Percentiles rank a stretch among this genome's conserved stretches.
These are phyloP conservation scores for Belgica antarctica DNA, from an alignment of 2,888 invertebrate genomes.

Conservation along the genomic window DNA sequence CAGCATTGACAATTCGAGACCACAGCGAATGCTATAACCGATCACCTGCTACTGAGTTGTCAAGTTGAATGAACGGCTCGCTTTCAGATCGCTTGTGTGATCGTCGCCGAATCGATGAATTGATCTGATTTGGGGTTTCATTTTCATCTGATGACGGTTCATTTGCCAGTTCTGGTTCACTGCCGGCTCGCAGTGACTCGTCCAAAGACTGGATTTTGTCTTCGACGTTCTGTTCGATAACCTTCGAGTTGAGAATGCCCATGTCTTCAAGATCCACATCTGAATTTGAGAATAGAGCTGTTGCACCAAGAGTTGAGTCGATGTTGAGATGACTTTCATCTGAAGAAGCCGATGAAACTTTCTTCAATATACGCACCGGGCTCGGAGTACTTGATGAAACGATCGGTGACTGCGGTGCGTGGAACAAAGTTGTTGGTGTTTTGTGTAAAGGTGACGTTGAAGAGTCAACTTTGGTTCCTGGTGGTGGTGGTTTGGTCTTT, in stretches of 20 bases:
- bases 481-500: conserved; percentile 4
- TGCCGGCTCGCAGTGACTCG: conserved; percentile 50
- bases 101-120: conserved; percentile 47
- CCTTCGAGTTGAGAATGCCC: conserved; percentile 70
- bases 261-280: conserved; percentile 80
- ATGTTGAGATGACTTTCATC: conserved; percentile 42
- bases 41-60: neutral
- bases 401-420: conserved; percentile 15
- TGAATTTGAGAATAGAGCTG: conserved; percentile 82
- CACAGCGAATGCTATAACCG: conserved; percentile 40
- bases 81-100: conserved; percentile 55
- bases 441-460: conserved; percentile 47
- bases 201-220: conserved; percentile 46
- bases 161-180: conserved; percentile 52
- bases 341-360: conserved; percentile 13
- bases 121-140: neutral
- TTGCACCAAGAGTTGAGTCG: conserved; percentile 65
- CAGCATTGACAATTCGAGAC: conserved; percentile 2
- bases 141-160: conserved; percentile 26
- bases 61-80: conserved; percentile 53
- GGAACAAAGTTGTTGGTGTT: neutral
- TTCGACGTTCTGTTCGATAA: conserved; percentile 56
- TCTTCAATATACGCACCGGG: neutral
- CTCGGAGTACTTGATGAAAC: conserved; percentile 17
- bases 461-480: conserved; percentile 45